Conservation (phyloP, 2,113 vertebrate genomes). For the Gulo gulo region DNA sequence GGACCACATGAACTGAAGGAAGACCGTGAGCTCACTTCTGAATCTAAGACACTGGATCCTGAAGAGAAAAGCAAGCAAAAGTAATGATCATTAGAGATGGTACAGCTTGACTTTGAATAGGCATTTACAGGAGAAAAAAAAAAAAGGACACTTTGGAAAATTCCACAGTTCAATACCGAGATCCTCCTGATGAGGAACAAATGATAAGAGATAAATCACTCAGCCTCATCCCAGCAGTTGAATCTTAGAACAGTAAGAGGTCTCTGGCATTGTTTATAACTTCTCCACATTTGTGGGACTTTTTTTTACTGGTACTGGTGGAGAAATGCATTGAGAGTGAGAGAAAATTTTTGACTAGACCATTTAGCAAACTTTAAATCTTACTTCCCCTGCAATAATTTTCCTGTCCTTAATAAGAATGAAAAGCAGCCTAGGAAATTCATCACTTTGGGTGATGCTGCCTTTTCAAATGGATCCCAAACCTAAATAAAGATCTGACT, state of each 20-base stretch:
- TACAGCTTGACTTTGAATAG: not conserved
- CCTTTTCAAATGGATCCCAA: not conserved
- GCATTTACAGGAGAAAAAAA: not conserved
- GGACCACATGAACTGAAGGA: not conserved
- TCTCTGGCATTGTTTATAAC: not conserved
- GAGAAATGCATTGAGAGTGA: not conserved
- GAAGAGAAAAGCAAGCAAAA: not conserved
- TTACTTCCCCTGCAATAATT: constrained; percentile 37
- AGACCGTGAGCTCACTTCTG: not conserved
- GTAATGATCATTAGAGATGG: not conserved
- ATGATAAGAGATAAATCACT: not conserved
- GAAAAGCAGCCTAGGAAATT: not conserved
- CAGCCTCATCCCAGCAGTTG: not conserved
- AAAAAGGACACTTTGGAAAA: not conserved
- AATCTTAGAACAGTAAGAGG: not conserved
- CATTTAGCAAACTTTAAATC: constrained; percentile 15
- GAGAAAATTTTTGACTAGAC: constrained; percentile 20
- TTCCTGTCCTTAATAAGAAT: constrained; percentile 29
- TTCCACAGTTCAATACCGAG: not conserved
- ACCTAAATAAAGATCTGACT: not conserved
- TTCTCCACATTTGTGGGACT: constrained; percentile 1
- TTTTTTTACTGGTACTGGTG: not conserved
- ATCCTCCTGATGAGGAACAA: not conserved
- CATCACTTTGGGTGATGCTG: not conserved
- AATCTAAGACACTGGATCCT: not conserved